phyloP scores from a whole-genome alignment of 2,113 vertebrate species.

The Pandion haliaetus region DNA sequence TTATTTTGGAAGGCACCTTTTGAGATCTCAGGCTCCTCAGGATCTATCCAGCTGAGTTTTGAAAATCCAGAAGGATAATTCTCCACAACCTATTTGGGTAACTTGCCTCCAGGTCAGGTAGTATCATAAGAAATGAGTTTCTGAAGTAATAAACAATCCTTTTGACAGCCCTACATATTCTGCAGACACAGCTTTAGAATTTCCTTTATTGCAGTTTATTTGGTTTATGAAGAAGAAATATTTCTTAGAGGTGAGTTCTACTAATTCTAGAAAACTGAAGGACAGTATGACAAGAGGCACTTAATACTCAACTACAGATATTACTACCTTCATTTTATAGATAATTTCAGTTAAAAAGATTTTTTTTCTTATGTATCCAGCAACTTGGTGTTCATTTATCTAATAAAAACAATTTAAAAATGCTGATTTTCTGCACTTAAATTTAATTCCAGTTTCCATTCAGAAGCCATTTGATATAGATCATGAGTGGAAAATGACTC shows the following conservation, averaged over 20 bases:
- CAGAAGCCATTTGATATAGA: not conserved
- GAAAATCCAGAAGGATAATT: not conserved
- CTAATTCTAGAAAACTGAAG: not conserved
- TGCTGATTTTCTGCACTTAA: not conserved
- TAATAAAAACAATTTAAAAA: not conserved
- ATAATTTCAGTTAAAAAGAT: not conserved
- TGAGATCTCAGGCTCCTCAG: not conserved
- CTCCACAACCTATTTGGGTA: not conserved
- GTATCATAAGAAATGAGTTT: not conserved
- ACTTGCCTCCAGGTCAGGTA: not conserved
- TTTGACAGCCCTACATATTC: not conserved
- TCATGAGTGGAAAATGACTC: not conserved
- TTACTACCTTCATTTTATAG: not conserved
- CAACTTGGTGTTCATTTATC: not conserved
- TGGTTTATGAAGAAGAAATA: not conserved
- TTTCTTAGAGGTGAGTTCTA: not conserved
- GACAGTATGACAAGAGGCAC: not conserved
- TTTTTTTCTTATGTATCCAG: not conserved
- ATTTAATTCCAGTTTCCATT: not conserved
- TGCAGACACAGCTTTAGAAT: not conserved
- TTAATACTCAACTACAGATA: not conserved
- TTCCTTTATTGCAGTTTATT: not conserved
- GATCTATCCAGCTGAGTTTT: not conserved
- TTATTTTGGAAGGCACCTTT: not conserved
- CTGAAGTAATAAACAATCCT: not conserved